These are phyloP conservation scores for Saxicola maurus DNA, from an alignment of 2,797 vertebrate genomes.

Conservation along the genomic window DNA sequence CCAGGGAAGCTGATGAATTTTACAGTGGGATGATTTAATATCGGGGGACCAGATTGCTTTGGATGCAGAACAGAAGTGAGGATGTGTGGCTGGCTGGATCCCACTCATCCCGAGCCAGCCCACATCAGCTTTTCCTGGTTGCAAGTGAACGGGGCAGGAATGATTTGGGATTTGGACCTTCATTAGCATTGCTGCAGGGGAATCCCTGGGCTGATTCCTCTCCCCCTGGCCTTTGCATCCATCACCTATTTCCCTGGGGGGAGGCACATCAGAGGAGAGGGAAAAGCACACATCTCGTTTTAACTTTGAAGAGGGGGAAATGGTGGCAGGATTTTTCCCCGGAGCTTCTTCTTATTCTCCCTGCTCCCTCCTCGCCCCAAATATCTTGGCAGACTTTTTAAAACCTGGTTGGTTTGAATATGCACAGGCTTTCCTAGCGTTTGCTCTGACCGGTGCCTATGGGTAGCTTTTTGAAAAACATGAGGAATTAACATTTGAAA, in stretches of 20 bases:
- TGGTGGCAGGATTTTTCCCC: not conserved
- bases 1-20: not conserved
- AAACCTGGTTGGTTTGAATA: conserved; percentile 2
- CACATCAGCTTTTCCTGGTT: not conserved
- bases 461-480: conserved; percentile 59
- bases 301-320: conserved; percentile 39
- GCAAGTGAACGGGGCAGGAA: not conserved
- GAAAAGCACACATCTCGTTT: not conserved
- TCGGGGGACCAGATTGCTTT: not conserved
- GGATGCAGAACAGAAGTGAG: not conserved
- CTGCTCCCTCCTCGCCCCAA: not conserved
- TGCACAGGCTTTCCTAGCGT: not conserved
- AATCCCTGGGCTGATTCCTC: not conserved
- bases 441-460: conserved; percentile 28
- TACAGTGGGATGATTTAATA: not conserved
- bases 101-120: not conserved
- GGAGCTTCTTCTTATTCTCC: not conserved
- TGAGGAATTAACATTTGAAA: conserved; percentile 65
- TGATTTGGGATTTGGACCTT: not conserved
- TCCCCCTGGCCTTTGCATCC: not conserved
- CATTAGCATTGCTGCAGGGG: not conserved
- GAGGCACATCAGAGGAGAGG: not conserved
- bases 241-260: not conserved
- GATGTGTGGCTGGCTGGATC: not conserved
- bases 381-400: not conserved